Evolutionary conservation across 2,888 invertebrate species (phyloP), one percentile per base, ranked within the genome.

Genomic region (Beris morrisii): DNA sequence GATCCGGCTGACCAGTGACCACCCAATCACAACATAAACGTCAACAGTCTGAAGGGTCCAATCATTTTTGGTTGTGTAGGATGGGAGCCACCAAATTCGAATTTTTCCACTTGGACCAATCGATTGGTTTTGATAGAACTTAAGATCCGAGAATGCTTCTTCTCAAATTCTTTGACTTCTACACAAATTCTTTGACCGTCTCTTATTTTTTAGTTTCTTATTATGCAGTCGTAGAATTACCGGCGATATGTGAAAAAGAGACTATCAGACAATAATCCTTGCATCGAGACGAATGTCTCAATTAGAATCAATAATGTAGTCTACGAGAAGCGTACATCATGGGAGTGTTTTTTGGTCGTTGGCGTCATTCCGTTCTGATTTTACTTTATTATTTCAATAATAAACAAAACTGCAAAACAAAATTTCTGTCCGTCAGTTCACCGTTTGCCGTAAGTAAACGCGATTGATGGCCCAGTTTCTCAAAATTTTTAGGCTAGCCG

Each of bases 201-300:
- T 7, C 9, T 38, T 38, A 5, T 38, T 5, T 38, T 9, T 38
- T 38, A 32, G 38, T 7, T 38, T 38, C 2, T 38, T 38, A 5
- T 38, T 38, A 38, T 38, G 38, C 38, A 38, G 38, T 9, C 38
- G 5, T 9, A 5, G 38, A 38, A 38, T 38, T 38, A 38, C 1
- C 4, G 38, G 11, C 11, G 38, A 46, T 12, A 55, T 32, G 30
- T 55, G 7, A 44, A 54, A 31, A 54, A 31, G 46, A 52, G 31
- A 64, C 64, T 22, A 13, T 15, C 44, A 28, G 13, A 54, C 44
- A 22, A 64, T 22, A 45, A 54, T 55, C 43, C 31, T 46, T 44
- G 32, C 59, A 64, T 67, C 48, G 57, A 58, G 57, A 55, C 53
- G 53, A 54, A 67, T 67, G 67, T 67, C 67, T 67, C 64, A 67